Conservation (phyloP, 2,797 vertebrate genomes). For the Cyprinella venusta region DNA sequence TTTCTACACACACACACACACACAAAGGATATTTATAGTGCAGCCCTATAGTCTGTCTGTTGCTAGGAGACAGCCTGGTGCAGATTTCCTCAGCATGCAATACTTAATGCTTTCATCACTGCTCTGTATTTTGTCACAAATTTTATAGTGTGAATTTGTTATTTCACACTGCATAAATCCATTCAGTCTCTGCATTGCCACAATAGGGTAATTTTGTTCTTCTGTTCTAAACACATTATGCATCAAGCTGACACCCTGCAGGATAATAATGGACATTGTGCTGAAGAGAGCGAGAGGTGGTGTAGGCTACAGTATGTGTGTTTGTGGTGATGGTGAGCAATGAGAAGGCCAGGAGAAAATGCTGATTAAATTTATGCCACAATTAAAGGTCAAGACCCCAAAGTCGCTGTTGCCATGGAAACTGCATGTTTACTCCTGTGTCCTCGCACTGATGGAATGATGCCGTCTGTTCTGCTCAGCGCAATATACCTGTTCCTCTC, state of each 20-base stretch:
- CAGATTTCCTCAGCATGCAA: conserved; percentile 60
- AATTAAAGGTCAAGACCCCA: conserved; percentile 47
- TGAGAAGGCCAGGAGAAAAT: conserved; percentile 29
- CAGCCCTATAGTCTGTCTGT: conserved; percentile 64
- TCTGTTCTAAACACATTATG: conserved; percentile 2
- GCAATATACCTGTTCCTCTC: conserved; percentile 16
- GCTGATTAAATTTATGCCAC: conserved; percentile 48
- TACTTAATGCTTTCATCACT: conserved; percentile 59
- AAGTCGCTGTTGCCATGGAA: conserved; percentile 50
- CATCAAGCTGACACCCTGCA: neutral
- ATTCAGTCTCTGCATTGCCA: neutral
- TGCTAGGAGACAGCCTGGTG: conserved; percentile 63
- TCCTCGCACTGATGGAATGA: conserved; percentile 27
- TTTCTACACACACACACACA: conserved; percentile 35
- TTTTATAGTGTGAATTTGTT: conserved; percentile 38
- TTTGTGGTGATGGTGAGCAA: conserved; percentile 16
- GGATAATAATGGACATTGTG: neutral
- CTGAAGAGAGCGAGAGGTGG: neutral
- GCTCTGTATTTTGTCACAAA: conserved; percentile 54
- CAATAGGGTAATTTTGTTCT: neutral
- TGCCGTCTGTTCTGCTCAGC: neutral
- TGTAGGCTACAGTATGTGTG: too few species aligned
- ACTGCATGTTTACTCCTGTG: conserved; percentile 44
- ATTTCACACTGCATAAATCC: conserved; percentile 40
- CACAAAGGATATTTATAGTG: conserved; percentile 65